Evolutionary conservation across 1,140 invertebrate genomes (phyloP).

Genomic region (Catajapyx aquilonaris): DNA sequence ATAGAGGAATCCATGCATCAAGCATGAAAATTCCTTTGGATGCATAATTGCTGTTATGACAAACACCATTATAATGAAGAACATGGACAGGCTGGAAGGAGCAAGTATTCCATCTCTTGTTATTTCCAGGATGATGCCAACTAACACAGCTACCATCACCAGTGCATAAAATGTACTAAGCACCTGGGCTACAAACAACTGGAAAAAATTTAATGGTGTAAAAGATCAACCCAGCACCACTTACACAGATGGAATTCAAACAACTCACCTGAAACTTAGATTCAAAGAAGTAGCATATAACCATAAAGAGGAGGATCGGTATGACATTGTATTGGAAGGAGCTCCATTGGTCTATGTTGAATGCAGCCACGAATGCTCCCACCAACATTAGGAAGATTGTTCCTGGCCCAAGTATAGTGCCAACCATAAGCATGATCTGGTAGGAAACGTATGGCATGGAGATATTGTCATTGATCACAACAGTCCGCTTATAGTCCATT

Average conservation of each 20-base stretch:
- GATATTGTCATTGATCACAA: conserved; percentile 32
- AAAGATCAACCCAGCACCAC: neutral
- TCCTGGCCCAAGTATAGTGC: conserved; percentile 35
- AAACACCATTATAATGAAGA: conserved; percentile 19
- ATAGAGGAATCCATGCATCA: conserved; percentile 30
- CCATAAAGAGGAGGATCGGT: conserved; percentile 25
- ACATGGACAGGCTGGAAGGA: conserved; percentile 24
- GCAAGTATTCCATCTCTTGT: conserved; percentile 22
- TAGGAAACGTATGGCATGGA: conserved; percentile 32
- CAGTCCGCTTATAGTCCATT: conserved; percentile 25
- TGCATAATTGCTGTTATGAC: conserved; percentile 29
- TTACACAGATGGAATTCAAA: neutral
- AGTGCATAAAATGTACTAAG: conserved; percentile 33
- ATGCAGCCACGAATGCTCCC: conserved; percentile 31
- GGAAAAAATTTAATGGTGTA: conserved; percentile 8
- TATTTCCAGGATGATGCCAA: conserved; percentile 28
- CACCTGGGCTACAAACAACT: conserved; percentile 30
- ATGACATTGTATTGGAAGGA: conserved; percentile 24
- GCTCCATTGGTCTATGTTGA: conserved; percentile 25
- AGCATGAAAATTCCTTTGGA: conserved; percentile 22
- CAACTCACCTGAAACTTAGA: conserved; percentile 22
- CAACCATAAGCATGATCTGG: conserved; percentile 27
- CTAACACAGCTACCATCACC: conserved; percentile 38
- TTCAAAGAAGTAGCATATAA: conserved; percentile 24
- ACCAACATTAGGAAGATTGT: conserved; percentile 40